These are phyloP conservation scores for Nothura maculosa DNA, from an alignment of 2,797 vertebrate species.

Conservation along the genomic window DNA sequence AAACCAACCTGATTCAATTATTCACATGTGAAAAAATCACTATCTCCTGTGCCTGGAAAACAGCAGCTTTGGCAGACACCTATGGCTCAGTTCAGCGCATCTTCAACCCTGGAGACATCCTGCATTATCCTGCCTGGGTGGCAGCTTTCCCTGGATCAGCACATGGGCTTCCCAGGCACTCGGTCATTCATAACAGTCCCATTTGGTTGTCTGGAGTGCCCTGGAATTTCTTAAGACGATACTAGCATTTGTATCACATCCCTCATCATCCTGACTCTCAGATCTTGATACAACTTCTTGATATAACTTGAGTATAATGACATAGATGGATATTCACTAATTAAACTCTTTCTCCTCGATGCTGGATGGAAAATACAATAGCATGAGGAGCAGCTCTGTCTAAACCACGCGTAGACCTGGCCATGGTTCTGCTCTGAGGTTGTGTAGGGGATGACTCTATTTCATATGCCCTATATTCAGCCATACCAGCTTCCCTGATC, in stretches of 20 bases:
- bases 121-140: not conserved
- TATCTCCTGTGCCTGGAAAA: not conserved
- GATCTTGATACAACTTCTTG: not conserved
- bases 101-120: not conserved
- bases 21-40: not conserved
- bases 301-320: not conserved
- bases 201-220: not conserved
- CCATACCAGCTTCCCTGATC: not conserved
- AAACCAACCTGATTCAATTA: not conserved
- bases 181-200: not conserved
- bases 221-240: not conserved
- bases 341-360: not conserved
- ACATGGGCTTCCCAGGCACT: not conserved
- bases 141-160: not conserved
- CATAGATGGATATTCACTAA: not conserved
- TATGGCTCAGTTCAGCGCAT: not conserved
- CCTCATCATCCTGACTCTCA: not conserved
- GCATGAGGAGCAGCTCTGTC: not conserved
- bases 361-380: not conserved
- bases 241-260: not conserved
- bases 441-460: not conserved
- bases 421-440: not conserved
- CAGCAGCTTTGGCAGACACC: not conserved
- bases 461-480: not conserved
- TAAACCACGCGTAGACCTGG: rapidly evolving